Evolutionary conservation across 2,888 invertebrate genomes (phyloP), one percentile per base, ranked within the genome.

Genomic region (Agrotis clavis): DNA sequence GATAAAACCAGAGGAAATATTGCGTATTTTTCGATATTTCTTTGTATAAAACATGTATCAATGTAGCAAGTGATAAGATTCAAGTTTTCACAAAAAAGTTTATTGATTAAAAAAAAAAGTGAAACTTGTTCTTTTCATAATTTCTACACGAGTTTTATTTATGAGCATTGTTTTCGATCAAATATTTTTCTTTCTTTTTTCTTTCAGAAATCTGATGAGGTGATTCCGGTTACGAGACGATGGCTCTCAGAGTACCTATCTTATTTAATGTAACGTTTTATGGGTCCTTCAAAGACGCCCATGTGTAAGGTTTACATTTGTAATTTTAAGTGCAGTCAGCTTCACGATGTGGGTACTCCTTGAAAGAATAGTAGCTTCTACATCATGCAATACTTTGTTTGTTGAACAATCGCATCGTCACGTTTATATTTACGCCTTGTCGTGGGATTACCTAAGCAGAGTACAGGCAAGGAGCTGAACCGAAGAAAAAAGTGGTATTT

Each of bases 231-330:
- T 69, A 45, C 50, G 30, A 48, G 9, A 41, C 53, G 11, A 68
- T 69, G 19, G 61, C 65, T 71, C 84, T 77, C 72, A n/a, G 35
- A 73, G 59, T 64, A 57, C 68, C 45, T 66, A 57, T 81, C 45
- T 65, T 67, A 81, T 84, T 82, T 73, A 71, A 82, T 64, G 64
- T 67, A 59, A 53, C 45, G 19, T 35, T 71, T 50, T 66, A 21
- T 59, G 60, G 71, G 65, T 62, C 45, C 47, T 30, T 25, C 25
- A 65, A 83, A 67, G 51, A 76, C 25, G 59, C 73, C 70, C 84
- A 48, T 51, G 84, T 66, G 81, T 16, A 21, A 66, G 25, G 60
- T 83, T 70, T 68, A 66, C 66, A 68, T 77, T 68, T 59, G 57
- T 64, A 71, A 76, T 75, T 65, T 75, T 62, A 35, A 13, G n/a